Evolutionary conservation across 1,140 invertebrate species (phyloP).

Genomic region (Magallana ariakensis): DNA sequence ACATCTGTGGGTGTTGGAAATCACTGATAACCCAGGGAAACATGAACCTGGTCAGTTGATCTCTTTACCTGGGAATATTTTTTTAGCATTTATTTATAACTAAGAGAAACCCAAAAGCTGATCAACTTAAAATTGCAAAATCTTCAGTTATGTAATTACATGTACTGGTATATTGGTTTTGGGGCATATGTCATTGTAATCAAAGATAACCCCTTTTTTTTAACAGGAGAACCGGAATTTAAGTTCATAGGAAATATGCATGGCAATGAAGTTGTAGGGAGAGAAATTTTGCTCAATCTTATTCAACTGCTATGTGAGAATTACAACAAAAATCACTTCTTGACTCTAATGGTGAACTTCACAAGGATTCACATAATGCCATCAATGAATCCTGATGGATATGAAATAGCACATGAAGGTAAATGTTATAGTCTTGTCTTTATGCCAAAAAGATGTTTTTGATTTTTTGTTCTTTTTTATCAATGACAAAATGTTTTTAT

Average conservation of each 20-base stretch:
- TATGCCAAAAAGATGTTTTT: no score
- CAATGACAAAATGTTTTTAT: no score
- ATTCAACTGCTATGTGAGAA: conserved; percentile 85
- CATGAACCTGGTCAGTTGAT: conserved; percentile 90
- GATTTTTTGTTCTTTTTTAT: no score
- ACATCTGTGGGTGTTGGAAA: conserved; percentile 96
- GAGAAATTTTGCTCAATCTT: conserved; percentile 87
- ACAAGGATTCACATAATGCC: conserved; percentile 93
- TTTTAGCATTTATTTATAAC: not conserved
- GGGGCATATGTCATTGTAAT: not conserved
- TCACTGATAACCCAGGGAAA: conserved; percentile 90
- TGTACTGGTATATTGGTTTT: not conserved
- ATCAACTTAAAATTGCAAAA: no score
- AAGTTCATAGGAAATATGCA: conserved; percentile 96
- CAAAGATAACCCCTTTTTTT: not conserved
- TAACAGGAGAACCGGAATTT: conserved; percentile 80
- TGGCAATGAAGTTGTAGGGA: conserved; percentile 93
- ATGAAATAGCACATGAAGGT: conserved; percentile 88
- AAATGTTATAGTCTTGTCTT: not conserved
- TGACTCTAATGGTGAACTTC: conserved; percentile 85
- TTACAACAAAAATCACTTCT: conserved; percentile 84
- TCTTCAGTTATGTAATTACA: not conserved
- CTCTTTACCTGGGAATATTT: conserved; percentile 79
- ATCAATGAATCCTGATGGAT: conserved; percentile 94
- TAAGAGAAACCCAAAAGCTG: no score